A percentile compares a stretch with the other conserved stretches of the same genome.
Evolutionary conservation across 2,113 vertebrate species (phyloP).

Genomic region (Lepus europaeus): DNA sequence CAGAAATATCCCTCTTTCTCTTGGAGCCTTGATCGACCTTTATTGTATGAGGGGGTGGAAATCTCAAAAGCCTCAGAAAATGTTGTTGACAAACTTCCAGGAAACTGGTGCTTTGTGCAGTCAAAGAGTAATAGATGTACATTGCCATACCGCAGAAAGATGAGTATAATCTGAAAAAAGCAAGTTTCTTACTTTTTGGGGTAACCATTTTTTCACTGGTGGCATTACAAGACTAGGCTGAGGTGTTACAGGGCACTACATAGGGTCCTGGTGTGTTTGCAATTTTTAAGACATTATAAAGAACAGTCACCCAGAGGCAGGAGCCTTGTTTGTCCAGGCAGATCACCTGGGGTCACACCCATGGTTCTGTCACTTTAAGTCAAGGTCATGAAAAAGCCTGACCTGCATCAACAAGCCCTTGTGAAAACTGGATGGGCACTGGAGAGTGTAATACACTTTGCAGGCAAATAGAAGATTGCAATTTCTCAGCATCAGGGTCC

Average conservation of each 20-base stretch:
- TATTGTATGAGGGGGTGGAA: conserved; percentile 60
- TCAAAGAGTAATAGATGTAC: conserved; percentile 41
- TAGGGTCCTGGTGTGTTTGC: background rate
- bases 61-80: conserved; percentile 68
- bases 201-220: background rate
- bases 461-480: background rate
- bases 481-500: background rate
- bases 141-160: conserved; percentile 3
- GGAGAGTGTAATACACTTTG: background rate
- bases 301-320: background rate
- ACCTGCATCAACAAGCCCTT: no score
- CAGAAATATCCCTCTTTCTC: conserved; percentile 20
- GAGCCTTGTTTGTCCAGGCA: background rate
- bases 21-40: conserved; percentile 60
- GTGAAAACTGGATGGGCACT: background rate
- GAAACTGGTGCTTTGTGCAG: background rate
- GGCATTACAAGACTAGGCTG: background rate
- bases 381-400: background rate
- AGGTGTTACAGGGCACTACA: background rate
- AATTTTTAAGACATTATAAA: background rate
- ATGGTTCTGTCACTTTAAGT: background rate
- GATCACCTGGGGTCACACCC: background rate
- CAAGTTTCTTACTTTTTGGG: background rate
- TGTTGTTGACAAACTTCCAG: conserved; percentile 67
- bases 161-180: background rate